phyloP scores from a whole-genome alignment of 2,797 vertebrate species.

The Melanotaenia trifasciata region DNA sequence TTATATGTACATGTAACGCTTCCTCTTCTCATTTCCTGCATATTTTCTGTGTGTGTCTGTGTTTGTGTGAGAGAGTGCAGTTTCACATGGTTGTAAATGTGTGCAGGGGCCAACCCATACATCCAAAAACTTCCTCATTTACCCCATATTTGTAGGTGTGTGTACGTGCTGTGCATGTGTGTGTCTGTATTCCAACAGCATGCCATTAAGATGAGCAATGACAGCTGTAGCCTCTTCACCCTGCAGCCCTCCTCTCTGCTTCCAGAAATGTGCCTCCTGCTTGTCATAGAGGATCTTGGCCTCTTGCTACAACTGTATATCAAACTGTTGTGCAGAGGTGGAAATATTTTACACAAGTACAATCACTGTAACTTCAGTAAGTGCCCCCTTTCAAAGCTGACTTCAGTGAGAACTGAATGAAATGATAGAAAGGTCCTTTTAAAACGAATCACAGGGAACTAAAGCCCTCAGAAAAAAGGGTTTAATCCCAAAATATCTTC shows the following conservation, averaged over 20 bases:
- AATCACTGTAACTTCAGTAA: conserved; percentile 58
- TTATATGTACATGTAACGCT: conserved; percentile 61
- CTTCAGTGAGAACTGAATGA: conserved; percentile 38
- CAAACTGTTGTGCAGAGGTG: conserved; percentile 70
- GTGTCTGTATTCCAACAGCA: conserved; percentile 55
- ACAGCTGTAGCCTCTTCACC: conserved; percentile 84
- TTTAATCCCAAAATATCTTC: conserved; percentile 50
- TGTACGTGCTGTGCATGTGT: conserved; percentile 28
- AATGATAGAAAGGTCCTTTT: conserved; percentile 49
- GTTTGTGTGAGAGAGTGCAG: neutral
- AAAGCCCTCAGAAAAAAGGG: conserved; percentile 37
- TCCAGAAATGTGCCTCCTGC: conserved; percentile 70
- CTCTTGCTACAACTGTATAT: conserved; percentile 69
- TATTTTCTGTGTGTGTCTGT: conserved; percentile 49
- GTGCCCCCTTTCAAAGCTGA: conserved; percentile 48
- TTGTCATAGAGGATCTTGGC: conserved; percentile 68
- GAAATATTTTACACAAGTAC: conserved; percentile 71
- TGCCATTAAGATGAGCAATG: conserved; percentile 80
- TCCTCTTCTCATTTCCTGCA: conserved; percentile 71
- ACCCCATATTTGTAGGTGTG: conserved; percentile 61
- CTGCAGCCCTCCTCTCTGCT: conserved; percentile 70
- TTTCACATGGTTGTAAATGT: conserved; percentile 13
- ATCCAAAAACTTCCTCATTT: conserved; percentile 67
- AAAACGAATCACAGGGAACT: conserved; percentile 51
- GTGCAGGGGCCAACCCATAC: conserved; percentile 41